Base-by-base conservation (phyloP, 2,888 invertebrate genomes). In the Epistrophe grossulariae region DNA sequence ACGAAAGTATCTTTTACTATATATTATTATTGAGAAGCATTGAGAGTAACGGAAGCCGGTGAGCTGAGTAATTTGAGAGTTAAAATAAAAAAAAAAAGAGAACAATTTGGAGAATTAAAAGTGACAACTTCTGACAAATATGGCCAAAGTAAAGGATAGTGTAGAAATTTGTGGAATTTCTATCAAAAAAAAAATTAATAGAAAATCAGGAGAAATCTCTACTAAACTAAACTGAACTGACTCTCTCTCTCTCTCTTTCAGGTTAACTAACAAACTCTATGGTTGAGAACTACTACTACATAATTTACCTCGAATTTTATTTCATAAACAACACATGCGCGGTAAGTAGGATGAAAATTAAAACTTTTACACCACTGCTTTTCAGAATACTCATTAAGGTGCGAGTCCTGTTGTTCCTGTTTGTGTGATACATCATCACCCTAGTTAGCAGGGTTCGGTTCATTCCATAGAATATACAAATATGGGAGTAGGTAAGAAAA, bases 131-230 rank as follows among this genome's bases (percentile, higher is more conserved):
- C 10, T 35, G 43, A 71, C 48, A 55, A 40, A 0, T 48, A 48
- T 84, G 79, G 52, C 43, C 70, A 45, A 17, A n/a, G 17, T 4
- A 10, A 9, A 8, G 48, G 8, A 35, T n/a, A 15, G 28, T 28
- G 70, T 60, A 66, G 68, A 64, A 60, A 84, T 68, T 60, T 40
- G 38, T 77, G 17, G 52, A 81, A 77, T 68, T 72, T 43, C 59
- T 19, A 70, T 79, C 24, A 68, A 66, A 71, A 52, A 72, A 48
- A 50, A 40, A 31, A 31, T 68, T 2, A 28, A 55, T 62, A 50
- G 59, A 35, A 68, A 79, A 52, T 28, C 70, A 64, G 70, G 77
- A 72, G 74, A 78, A 74, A 78, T 24, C 35, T 31, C 38, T 52
- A 19, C 10, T 76, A 5, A 55, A 31, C 66, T 64, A 9, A 28